phyloP scores from a whole-genome alignment of 2,888 invertebrate species.

The Pollenia angustigena region DNA sequence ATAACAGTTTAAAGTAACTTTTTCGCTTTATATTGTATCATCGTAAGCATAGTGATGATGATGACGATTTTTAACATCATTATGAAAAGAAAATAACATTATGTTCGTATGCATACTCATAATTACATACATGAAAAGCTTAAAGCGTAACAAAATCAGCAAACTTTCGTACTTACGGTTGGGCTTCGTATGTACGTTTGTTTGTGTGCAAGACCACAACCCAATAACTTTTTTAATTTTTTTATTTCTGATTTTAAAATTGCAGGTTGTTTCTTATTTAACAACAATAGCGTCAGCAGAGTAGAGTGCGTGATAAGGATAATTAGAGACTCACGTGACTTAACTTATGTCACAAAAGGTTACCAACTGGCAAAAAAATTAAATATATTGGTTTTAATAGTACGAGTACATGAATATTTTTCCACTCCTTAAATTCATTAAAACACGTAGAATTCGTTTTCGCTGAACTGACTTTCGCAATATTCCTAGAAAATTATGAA shows the following conservation, averaged over 20 bases:
- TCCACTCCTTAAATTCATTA: neutral
- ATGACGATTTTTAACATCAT: slow-evolving; percentile 34
- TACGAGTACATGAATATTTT: neutral
- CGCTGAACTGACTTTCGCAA: too few species aligned
- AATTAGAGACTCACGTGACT: neutral
- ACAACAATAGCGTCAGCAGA: slow-evolving; percentile 2
- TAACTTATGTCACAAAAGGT: too few species aligned
- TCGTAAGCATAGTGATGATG: slow-evolving; percentile 47
- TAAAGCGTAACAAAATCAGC: slow-evolving; percentile 70
- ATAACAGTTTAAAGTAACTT: slow-evolving; percentile 42
- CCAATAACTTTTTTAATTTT: slow-evolving; percentile 60
- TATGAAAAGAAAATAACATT: slow-evolving; percentile 24
- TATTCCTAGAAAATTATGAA: too few species aligned
- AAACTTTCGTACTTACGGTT: slow-evolving; percentile 22
- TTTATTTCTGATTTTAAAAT: slow-evolving; percentile 52
- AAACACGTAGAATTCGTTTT: too few species aligned
- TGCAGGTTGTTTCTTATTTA: slow-evolving; percentile 41
- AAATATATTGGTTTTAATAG: too few species aligned
- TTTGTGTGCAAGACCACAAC: slow-evolving; percentile 55
- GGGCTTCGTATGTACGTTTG: neutral
- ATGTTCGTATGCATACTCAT: slow-evolving; percentile 39
- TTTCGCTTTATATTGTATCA: slow-evolving; percentile 63
- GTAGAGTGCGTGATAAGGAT: neutral
- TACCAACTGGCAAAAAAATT: too few species aligned
- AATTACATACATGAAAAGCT: slow-evolving; percentile 70